These are phyloP conservation scores for Enchytraeus crypticus DNA, from an alignment of 2,888 invertebrate genomes.

Conservation along the genomic window DNA sequence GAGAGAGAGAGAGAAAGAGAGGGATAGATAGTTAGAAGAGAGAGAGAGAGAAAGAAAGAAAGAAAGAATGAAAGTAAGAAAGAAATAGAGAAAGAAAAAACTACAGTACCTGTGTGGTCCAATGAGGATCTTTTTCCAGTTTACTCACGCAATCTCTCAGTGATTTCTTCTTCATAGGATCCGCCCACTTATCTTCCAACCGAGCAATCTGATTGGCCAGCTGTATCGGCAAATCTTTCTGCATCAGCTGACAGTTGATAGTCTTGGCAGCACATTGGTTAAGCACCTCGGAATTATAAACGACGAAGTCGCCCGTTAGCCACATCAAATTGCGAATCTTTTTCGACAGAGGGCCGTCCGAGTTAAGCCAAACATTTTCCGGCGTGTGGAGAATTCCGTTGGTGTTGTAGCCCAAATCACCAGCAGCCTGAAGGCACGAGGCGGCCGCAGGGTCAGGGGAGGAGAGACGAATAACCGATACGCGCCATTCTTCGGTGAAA, in stretches of 20 bases:
- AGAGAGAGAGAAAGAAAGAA: no score
- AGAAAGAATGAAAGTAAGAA: no score
- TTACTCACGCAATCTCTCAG: constrained; percentile 17
- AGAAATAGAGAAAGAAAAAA: no score
- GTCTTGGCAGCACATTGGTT: constrained; percentile 8
- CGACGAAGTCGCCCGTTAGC: constrained; percentile 12
- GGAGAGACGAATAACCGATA: constrained; percentile 17
- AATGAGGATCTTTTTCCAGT: constrained; percentile 9
- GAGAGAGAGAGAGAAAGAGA: no score
- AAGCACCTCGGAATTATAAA: constrained; percentile 9
- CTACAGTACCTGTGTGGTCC: constrained; percentile 1
- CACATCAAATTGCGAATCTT: constrained; percentile 12
- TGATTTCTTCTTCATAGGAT: constrained; percentile 4
- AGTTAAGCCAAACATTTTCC: constrained; percentile 18
- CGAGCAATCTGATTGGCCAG: constrained; percentile 5
- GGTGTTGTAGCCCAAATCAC: constrained; percentile 22
- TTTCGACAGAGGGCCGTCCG: neutral
- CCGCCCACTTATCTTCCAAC: neutral
- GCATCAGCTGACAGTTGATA: constrained; percentile 13
- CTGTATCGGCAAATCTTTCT: constrained; percentile 2
- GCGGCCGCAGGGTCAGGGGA: neutral
- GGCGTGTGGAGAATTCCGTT: constrained; percentile 22
- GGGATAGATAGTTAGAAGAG: no score
- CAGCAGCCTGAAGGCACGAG: constrained; percentile 20
- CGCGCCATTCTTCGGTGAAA: constrained; percentile 17